Evolutionary conservation across 2,113 vertebrate genomes (phyloP), one percentile per base, ranked within the genome.

Genomic region (Peromyscus californicus): DNA sequence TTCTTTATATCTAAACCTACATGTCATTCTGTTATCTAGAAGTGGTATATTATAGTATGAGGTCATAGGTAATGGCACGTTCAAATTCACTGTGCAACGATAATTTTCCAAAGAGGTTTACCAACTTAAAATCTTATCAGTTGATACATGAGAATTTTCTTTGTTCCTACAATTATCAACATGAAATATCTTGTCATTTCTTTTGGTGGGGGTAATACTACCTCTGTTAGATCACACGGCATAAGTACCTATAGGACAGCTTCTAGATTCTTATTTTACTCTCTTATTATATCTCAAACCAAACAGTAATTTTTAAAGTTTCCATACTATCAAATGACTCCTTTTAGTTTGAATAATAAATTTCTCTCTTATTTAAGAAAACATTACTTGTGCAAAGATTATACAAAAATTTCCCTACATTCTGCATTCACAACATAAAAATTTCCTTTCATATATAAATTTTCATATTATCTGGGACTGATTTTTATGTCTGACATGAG

Each of bases 401-500:
- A 51, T 80, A 95, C 42, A 90, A 13, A 24, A 91, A 67, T 94
- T 91, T 17, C 89, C 21, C 17, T 74, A 80, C 42, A 54, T 93
- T 92, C 21, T 89, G 31, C 74, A 78, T 84, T 65, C 65, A 51
- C 70, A 33, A 26, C 36, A 89, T 70, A 33, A 36, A 87, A 80
- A 83, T 94, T 79, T 95, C 29, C 59, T 82, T 94, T 97, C 72
- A 42, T 21, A 54, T 69, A 6, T 57, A 87, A 95, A 57, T 78
- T 95, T 82, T 92, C 63, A 85, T 33, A 57, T 17, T 48, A 57
- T 65, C 54, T 94, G 57, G 29, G 78, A 83, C 85, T 90, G 42
- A 65, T 59, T 95, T 97, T 80, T 96, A 13, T 92, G 11, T 76
- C 22, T 95, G 87, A 13, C 5, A 33, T 94, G 45, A 78, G n/a